These are phyloP conservation scores for Stenodera caucasica DNA, from an alignment of 2,888 invertebrate genomes.

Conservation along the genomic window DNA sequence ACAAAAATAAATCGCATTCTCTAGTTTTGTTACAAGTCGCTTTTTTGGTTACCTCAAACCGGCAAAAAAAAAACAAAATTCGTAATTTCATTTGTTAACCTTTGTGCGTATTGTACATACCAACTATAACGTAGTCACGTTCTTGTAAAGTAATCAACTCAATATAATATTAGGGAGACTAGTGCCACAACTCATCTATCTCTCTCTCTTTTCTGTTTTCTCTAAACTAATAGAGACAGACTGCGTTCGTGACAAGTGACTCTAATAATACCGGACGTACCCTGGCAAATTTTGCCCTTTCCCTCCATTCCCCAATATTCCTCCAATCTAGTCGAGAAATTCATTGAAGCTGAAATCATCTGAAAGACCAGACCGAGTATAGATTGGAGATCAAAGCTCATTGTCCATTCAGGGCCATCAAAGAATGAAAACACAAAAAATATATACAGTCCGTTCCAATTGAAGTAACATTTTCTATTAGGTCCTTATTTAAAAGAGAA, in stretches of 20 bases:
- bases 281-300: conserved; percentile 20
- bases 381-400: no score
- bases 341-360: neutral
- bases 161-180: conserved; percentile 34
- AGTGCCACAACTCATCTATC: conserved; percentile 33
- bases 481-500: no score
- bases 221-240: conserved; percentile 39
- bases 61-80: neutral
- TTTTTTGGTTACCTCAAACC: no score
- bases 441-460: no score
- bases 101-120: neutral
- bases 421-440: no score
- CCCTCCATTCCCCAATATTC: neutral
- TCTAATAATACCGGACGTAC: conserved; percentile 41
- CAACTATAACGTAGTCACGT: conserved; percentile 30
- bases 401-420: no score
- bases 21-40: no score
- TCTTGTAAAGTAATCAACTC: conserved; percentile 38
- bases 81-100: conserved; percentile 10
- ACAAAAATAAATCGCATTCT: no score
- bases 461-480: no score
- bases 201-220: conserved; percentile 6
- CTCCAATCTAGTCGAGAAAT: neutral
- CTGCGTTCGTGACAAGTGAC: conserved; percentile 43
- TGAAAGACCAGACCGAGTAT: conserved; percentile 10